Base-by-base conservation (phyloP, 2,113 vertebrate species). In the Cardinalis cardinalis region DNA sequence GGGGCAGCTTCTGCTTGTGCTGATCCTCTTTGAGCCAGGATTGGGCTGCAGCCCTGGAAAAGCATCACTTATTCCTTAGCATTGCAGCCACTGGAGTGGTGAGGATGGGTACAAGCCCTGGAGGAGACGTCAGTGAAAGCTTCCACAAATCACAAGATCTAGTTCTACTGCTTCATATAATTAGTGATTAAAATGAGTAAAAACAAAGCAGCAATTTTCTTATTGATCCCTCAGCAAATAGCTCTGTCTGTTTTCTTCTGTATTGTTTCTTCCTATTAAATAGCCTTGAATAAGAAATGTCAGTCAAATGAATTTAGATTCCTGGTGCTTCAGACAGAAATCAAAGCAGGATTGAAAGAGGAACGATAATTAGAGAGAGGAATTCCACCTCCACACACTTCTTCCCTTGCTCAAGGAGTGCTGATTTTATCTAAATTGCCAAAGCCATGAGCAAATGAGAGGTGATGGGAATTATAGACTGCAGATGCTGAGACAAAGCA, bases 151-250 rank as follows among this genome's bases (percentile, higher is more conserved):
- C 81, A 56, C 77, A 72, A 66, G 90, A 84, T 59, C 82, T 91
- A 71, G 40, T 56, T 93, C 55, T 74, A 13, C 51, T 48, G 44
- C 79, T 95, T 84, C 63, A 23, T 89, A 68, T 90, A 88, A 41
- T 85, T 84, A 92, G 79, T 1, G 60, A 90, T 89, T 86, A 87
- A 85, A 88, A 69, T 93, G 77, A 93, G 65, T 68, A 43, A 95
- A 94, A 95, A 94, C 89, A 96, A 85, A 88, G 48, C 80, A 87
- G 64, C 87, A 89, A 77, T 97, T 97, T 93, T 77, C 82, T 78
- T 87, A 87, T 64, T 86, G 91, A 95, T 90, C 77, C 80, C 93
- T 61, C 43, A 84, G 51, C 81, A 94, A 95, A 90, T 94, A 93
- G 73, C 87, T 90, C 44, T 92, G 77, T 82, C 94, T 96, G 31